Evolutionary conservation across 1,140 invertebrate species (phyloP).

Genomic region (Dendroctonus valens): DNA sequence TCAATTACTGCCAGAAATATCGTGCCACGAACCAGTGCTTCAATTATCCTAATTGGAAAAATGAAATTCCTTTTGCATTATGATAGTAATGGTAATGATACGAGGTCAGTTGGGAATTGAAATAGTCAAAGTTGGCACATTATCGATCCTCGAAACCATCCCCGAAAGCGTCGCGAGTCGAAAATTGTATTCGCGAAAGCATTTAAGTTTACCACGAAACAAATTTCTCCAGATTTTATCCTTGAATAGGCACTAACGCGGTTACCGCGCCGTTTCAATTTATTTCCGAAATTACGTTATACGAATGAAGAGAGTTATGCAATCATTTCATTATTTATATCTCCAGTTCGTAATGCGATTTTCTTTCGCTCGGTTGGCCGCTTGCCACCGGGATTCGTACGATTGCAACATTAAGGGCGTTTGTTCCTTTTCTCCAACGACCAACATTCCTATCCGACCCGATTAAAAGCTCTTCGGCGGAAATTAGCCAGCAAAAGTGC

Average conservation of each 20-base stretch:
- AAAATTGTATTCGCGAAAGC: constrained; percentile 5
- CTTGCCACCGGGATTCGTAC: neutral
- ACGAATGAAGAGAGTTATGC: constrained; percentile 21
- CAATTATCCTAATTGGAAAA: too few species aligned
- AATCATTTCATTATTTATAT: constrained; percentile 27
- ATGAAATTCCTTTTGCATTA: too few species aligned
- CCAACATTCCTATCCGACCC: neutral
- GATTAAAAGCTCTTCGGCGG: too few species aligned
- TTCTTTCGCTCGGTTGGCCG: neutral
- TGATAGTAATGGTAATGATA: too few species aligned
- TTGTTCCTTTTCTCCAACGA: constrained; percentile 1
- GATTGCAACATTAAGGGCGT: neutral
- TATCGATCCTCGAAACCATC: too few species aligned
- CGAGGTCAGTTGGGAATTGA: too few species aligned
- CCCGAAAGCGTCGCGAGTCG: too few species aligned
- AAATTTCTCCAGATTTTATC: constrained; percentile 17
- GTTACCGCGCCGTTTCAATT: constrained; percentile 22
- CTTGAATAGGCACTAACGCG: constrained; percentile 21
- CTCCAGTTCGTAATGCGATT: constrained; percentile 12
- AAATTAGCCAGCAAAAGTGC: too few species aligned
- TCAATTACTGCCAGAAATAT: too few species aligned
- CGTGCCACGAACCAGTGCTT: too few species aligned
- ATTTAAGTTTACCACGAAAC: constrained; percentile 17
- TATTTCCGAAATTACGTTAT: constrained; percentile 24
- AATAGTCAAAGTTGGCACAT: too few species aligned